Evolutionary conservation across 2,797 vertebrate genomes (phyloP).

Genomic region (Labroides dimidiatus): DNA sequence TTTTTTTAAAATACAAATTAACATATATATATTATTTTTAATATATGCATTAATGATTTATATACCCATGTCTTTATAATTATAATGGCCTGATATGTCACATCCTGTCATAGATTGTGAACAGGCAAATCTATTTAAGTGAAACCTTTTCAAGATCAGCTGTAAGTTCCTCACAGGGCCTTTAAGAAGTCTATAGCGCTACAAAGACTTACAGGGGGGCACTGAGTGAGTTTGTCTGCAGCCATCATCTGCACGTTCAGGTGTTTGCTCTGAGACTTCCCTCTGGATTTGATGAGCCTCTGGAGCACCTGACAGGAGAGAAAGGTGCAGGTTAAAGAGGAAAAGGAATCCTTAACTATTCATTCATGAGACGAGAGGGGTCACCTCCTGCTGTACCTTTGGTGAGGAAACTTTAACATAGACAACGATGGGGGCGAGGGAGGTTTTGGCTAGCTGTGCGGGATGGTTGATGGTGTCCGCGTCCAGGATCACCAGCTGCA

Average conservation of each 20-base stretch:
- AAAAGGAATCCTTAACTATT: neutral
- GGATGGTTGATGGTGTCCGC: constrained; percentile 98
- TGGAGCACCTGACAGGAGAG: constrained; percentile 88
- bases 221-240: constrained; percentile 95
- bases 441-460: constrained; percentile 94
- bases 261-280: constrained; percentile 97
- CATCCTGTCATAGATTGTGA: too few species aligned
- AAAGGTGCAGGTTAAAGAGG: neutral
- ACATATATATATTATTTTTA: too few species aligned
- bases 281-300: constrained; percentile 94
- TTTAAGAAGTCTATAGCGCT: too few species aligned
- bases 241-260: constrained; percentile 98
- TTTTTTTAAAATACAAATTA: too few species aligned
- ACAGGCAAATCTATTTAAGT: too few species aligned
- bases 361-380: neutral
- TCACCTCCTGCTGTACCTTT: constrained; percentile 84
- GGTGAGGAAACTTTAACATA: constrained; percentile 97
- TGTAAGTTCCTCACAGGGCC: too few species aligned
- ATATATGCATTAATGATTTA: too few species aligned
- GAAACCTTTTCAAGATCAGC: too few species aligned
- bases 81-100: too few species aligned
- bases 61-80: too few species aligned
- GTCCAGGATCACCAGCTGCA: constrained; percentile 94
- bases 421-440: constrained; percentile 93
- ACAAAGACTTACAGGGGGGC: constrained; percentile 89